These are phyloP conservation scores for Strongylocentrotus purpuratus DNA, from an alignment of 35 echinoderm and acorn worm species.

Conservation along the genomic window DNA sequence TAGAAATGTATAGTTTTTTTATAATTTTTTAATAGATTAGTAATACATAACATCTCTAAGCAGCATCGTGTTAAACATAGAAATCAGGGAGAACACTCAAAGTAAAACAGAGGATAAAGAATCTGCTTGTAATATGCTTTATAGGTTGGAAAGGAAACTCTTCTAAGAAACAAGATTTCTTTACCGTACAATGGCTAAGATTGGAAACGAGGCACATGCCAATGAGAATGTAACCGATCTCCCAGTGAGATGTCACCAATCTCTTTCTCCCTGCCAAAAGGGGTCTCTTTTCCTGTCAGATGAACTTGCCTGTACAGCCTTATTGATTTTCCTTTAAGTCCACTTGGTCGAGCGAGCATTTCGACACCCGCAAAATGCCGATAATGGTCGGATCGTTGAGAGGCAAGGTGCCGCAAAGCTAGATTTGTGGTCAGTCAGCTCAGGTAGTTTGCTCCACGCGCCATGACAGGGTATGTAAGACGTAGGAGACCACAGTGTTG, in stretches of 20 bases:
- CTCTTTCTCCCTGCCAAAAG: background rate
- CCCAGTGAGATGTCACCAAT: background rate
- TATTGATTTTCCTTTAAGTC: slow-evolving; percentile 36
- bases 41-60: too few species aligned
- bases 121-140: background rate
- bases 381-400: slow-evolving; percentile 23
- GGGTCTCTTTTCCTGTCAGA: background rate
- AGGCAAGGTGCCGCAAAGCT: slow-evolving; percentile 2
- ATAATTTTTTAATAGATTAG: too few species aligned
- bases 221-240: background rate
- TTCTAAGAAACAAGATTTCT: background rate
- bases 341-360: slow-evolving; percentile 21
- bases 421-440: slow-evolving; percentile 27
- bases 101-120: background rate
- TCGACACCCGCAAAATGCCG: slow-evolving; percentile 35
- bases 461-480: background rate
- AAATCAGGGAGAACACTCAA: background rate
- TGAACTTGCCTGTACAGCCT: background rate
- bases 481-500: background rate
- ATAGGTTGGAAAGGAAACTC: background rate
- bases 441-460: background rate
- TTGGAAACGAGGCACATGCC: background rate
- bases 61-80: background rate
- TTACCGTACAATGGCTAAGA: background rate
- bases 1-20: too few species aligned